Base-by-base conservation (phyloP, 2,888 invertebrate genomes). In the Apantesis nais region DNA sequence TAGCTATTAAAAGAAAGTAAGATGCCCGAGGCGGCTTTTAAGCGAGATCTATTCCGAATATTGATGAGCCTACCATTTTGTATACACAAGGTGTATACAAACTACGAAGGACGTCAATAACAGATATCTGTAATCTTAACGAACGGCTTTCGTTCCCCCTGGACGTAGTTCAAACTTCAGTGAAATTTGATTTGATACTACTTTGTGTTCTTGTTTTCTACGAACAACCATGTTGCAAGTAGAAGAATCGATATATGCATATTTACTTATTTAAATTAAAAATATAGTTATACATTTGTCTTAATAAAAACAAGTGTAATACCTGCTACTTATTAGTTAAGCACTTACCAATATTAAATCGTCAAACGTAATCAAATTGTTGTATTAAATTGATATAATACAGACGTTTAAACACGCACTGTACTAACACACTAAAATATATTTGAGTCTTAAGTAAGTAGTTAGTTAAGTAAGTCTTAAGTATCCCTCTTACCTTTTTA, bases 1-100 rank as follows among this genome's bases (percentile, higher is more conserved):
- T 68, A 41, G 73, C 62, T 75, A 72, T 75, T 78, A 77, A 74
- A 82, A 78, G 75, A 76, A 74, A 75, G 70, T 74, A 77, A 78
- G 75, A 75, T 72, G 70, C 72, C 69, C 76, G 74, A 71, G 76
- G 77, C 78, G 75, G 78, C 79, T 83, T 82, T 80, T 80, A 79
- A 81, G 75, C 70, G 68, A 62, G 77, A 80, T 82, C 76, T 78
- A 79, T 83, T 82, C 75, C 74, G 78, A 83, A 83, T 83, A 85
- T 82, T 82, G 82, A 84, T 81, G 77, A 75, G 74, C 72, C 66
- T 71, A 69, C 64, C 62, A 55, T 74, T 74, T 60, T 68, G 68
- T 74, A 66, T 66, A 71, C 75, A 66, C 66, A 69, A 76, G 37
- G 67, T 62, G 64, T 74, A 66, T 65, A 55, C 63, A 73, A 75